Conservation (phyloP, 2,888 invertebrate species). For the Agelastica alni region DNA sequence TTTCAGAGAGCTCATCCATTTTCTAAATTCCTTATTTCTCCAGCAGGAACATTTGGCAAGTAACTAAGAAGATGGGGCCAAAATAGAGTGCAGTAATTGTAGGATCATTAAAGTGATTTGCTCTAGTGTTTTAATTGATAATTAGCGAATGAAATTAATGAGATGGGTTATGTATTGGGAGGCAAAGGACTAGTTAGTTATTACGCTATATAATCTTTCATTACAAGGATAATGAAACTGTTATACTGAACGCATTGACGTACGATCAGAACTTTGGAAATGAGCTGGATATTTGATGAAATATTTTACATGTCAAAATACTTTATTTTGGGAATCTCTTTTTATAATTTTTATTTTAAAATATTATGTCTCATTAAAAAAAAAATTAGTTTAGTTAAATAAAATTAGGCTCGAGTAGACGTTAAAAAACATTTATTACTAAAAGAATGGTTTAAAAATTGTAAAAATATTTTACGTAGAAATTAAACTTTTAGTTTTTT, state of each 20-base stretch:
- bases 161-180: slow-evolving; percentile 33
- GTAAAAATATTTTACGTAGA: too few species aligned
- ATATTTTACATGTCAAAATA: too few species aligned
- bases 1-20: neutral
- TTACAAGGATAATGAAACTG: slow-evolving; percentile 42
- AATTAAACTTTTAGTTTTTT: too few species aligned
- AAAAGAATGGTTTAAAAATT: too few species aligned
- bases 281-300: neutral
- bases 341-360: too few species aligned
- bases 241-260: slow-evolving; percentile 33
- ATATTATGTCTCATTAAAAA: too few species aligned
- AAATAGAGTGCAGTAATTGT: slow-evolving; percentile 30
- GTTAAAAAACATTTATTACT: too few species aligned
- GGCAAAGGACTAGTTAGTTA: slow-evolving; percentile 39
- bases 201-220: slow-evolving; percentile 39
- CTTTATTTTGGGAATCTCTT: too few species aligned
- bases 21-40: neutral
- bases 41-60: neutral
- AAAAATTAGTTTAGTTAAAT: too few species aligned
- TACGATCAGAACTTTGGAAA: slow-evolving; percentile 1
- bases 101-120: slow-evolving; percentile 45
- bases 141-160: slow-evolving; percentile 48
- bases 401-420: too few species aligned
- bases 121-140: slow-evolving; percentile 44
- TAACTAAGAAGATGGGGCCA: slow-evolving; percentile 17